These are phyloP conservation scores for Sylvilagus bachmani DNA, from an alignment of 2,113 vertebrate genomes.

Conservation along the genomic window DNA sequence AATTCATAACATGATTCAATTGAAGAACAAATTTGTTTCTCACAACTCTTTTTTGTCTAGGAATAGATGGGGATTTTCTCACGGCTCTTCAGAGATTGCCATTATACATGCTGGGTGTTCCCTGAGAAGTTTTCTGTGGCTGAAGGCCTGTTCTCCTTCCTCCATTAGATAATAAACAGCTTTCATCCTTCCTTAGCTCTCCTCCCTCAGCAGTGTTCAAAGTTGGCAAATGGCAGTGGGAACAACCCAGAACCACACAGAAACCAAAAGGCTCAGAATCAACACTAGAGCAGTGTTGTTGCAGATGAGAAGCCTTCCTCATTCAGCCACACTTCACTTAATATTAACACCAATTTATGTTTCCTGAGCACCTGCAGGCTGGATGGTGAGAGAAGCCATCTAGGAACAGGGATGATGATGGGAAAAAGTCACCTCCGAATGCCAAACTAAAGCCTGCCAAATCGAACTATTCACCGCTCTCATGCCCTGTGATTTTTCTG, in stretches of 20 bases:
- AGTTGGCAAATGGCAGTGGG: background rate
- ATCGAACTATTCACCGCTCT: background rate
- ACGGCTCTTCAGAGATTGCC: conserved; percentile 5
- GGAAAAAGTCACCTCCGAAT: conserved; percentile 16
- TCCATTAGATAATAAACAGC: background rate
- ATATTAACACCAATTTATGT: conserved; percentile 54
- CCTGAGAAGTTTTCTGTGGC: background rate
- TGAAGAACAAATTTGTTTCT: background rate
- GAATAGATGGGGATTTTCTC: background rate
- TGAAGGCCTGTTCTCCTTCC: background rate
- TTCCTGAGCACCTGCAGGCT: conserved; percentile 59
- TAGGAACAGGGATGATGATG: conserved; percentile 24
- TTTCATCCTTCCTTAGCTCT: conserved; percentile 10
- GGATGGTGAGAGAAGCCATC: background rate
- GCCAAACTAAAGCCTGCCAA: conserved; percentile 43
- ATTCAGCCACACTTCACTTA: conserved; percentile 46
- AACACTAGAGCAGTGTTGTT: background rate
- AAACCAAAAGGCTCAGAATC: conserved; percentile 9
- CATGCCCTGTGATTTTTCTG: conserved; percentile 34
- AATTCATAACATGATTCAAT: conserved; percentile 31
- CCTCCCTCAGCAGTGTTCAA: conserved; percentile 1
- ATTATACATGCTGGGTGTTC: background rate
- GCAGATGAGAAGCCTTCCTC: background rate
- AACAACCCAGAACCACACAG: background rate
- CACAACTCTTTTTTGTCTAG: background rate